A percentile compares a stretch with the other conserved stretches of the same genome.
phyloP scores from a whole-genome alignment of 2,797 vertebrate species.

The Furcifer pardalis region DNA sequence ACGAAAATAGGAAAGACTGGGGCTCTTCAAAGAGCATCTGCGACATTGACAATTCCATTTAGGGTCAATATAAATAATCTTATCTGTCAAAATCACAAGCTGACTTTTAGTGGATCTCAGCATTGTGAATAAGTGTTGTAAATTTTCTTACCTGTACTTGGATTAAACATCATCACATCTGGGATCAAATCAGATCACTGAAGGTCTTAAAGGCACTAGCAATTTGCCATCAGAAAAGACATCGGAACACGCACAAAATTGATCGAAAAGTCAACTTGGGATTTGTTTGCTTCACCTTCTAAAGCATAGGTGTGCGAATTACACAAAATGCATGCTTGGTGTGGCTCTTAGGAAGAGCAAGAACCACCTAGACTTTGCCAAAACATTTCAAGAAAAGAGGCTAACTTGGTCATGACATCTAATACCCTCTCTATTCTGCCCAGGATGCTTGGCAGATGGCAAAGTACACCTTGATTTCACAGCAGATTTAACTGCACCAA shows the following conservation, averaged over 20 bases:
- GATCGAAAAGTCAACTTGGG: conserved; percentile 15
- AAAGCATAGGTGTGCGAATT: background rate
- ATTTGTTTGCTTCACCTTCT: background rate
- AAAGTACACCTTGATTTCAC: background rate
- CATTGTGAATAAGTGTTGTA: background rate
- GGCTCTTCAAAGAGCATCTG: background rate
- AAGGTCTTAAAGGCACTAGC: background rate
- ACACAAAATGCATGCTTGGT: background rate
- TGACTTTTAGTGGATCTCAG: background rate
- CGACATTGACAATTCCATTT: background rate
- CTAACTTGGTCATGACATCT: background rate
- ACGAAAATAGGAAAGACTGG: background rate
- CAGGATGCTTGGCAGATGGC: background rate
- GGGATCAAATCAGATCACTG: background rate
- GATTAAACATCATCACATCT: background rate
- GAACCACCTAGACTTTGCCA: background rate
- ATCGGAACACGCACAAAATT: conserved; percentile 7
- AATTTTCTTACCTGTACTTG: conserved; percentile 1
- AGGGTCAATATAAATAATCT: background rate
- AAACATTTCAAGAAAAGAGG: background rate
- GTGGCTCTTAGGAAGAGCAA: background rate
- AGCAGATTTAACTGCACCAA: background rate
- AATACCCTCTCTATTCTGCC: background rate
- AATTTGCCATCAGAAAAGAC: conserved; percentile 1
- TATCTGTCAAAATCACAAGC: conserved; percentile 16